These are phyloP conservation scores for Tenthredo amoena DNA, from an alignment of 2,888 invertebrate species.

Conservation along the genomic window DNA sequence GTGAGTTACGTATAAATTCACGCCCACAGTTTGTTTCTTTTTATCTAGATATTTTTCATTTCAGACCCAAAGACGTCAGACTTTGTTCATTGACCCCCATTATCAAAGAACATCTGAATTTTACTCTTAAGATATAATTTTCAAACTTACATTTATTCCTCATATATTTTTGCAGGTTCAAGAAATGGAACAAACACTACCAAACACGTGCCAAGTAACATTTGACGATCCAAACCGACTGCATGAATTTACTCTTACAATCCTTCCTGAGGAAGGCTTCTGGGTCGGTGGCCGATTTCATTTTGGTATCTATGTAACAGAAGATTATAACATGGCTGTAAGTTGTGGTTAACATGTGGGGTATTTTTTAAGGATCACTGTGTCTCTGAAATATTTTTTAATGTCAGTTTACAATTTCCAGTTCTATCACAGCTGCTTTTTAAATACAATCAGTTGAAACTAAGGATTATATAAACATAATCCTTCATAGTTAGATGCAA, in stretches of 20 bases:
- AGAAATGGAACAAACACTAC: slow-evolving; percentile 93
- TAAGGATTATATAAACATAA: too few species aligned
- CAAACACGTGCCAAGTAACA: slow-evolving; percentile 87
- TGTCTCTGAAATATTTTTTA: neutral
- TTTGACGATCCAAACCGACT: slow-evolving; percentile 92
- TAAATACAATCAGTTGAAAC: neutral
- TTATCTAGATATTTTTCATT: neutral
- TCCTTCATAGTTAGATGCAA: too few species aligned
- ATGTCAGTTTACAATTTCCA: too few species aligned
- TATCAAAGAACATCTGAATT: neutral
- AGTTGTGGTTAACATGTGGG: slow-evolving; percentile 74
- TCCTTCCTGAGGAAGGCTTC: slow-evolving; percentile 92
- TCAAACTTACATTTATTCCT: slow-evolving; percentile 18
- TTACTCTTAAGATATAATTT: neutral
- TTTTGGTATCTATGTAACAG: slow-evolving; percentile 92
- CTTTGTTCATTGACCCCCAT: neutral
- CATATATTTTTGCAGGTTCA: slow-evolving; percentile 78
- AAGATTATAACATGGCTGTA: slow-evolving; percentile 98
- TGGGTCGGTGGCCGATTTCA: slow-evolving; percentile 94
- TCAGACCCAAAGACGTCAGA: neutral
- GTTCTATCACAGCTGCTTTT: neutral
- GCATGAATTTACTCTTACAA: slow-evolving; percentile 88
- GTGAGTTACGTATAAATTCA: neutral
- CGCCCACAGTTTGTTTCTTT: neutral
- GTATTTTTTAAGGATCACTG: neutral